A percentile compares a stretch with the other conserved stretches of the same genome.
These are phyloP conservation scores for Nemotelus nigrinus DNA, from an alignment of 2,888 invertebrate genomes.

Conservation along the genomic window DNA sequence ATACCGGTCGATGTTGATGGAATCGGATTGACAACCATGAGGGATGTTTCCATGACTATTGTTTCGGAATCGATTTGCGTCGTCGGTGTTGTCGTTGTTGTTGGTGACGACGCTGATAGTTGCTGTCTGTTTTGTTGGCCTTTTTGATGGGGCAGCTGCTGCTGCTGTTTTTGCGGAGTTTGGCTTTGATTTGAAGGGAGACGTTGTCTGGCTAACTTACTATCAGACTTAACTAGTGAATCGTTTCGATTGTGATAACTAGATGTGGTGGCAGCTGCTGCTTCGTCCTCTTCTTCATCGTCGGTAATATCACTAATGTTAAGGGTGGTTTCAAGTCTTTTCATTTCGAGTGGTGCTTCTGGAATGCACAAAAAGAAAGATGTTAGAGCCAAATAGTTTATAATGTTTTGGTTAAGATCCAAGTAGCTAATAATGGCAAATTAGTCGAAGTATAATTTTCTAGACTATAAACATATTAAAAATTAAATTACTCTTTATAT, in stretches of 20 bases:
- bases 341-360: conserved; percentile 61
- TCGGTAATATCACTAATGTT: conserved; percentile 61
- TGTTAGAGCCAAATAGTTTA: not conserved
- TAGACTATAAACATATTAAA: not conserved
- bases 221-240: conserved; percentile 53
- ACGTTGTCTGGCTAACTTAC: conserved; percentile 62
- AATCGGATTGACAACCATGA: conserved; percentile 54
- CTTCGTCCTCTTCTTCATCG: conserved; percentile 57
- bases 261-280: conserved; percentile 28
- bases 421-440: not conserved
- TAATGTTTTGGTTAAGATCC: conserved; percentile 3
- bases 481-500: not conserved
- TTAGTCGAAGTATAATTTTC: not conserved
- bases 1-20: conserved; percentile 25
- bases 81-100: conserved; percentile 1
- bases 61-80: conserved; percentile 55
- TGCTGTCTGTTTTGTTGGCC: not conserved
- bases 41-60: conserved; percentile 61
- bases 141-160: not conserved
- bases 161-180: conserved; percentile 13
- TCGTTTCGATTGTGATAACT: conserved; percentile 48
- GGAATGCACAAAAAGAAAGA: not conserved
- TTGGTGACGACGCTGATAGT: too few relatives aligned
- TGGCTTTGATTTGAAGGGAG: conserved; percentile 58
- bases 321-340: conserved; percentile 60